Evolutionary conservation across 1,140 invertebrate genomes (phyloP).

Genomic region (Drosophila guanche): DNA sequence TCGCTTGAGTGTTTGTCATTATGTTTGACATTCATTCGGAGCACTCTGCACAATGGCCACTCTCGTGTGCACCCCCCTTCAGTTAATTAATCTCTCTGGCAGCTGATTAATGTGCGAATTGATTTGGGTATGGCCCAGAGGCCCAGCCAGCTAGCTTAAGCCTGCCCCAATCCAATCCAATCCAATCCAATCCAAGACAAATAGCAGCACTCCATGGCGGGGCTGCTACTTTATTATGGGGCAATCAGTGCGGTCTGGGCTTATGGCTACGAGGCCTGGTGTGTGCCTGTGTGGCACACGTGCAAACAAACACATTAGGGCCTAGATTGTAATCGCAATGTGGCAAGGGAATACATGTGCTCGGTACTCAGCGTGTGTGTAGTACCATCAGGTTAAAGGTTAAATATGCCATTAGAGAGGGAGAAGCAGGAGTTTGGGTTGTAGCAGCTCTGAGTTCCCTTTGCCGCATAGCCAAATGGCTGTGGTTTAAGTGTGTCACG

Average conservation of each 20-base stretch:
- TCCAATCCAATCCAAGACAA: slow-evolving; percentile 21
- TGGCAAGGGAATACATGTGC: slow-evolving; percentile 6
- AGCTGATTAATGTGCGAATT: slow-evolving; percentile 72
- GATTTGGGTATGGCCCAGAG: slow-evolving; percentile 56
- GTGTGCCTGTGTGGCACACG: slow-evolving; percentile 5
- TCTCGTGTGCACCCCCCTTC: slow-evolving; percentile 9
- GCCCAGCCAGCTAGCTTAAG: slow-evolving; percentile 2
- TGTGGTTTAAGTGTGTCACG: slow-evolving; percentile 32
- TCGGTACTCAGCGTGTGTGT: neutral
- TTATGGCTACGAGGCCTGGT: too few relatives aligned
- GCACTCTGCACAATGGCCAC: slow-evolving; percentile 40
- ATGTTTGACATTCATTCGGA: slow-evolving; percentile 74
- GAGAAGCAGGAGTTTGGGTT: neutral
- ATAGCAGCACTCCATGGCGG: slow-evolving; percentile 23
- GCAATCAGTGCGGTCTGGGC: slow-evolving; percentile 18
- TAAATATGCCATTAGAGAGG: slow-evolving; percentile 5
- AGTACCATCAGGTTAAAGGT: slow-evolving; percentile 24
- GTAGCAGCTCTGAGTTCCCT: slow-evolving; percentile 20
- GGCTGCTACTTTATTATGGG: slow-evolving; percentile 22
- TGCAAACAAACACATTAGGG: slow-evolving; percentile 9
- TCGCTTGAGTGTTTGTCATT: slow-evolving; percentile 54
- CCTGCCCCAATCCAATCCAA: neutral
- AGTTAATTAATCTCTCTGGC: slow-evolving; percentile 69
- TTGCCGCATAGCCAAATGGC: slow-evolving; percentile 36
- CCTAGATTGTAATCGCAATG: slow-evolving; percentile 24